These are phyloP conservation scores for Alosa sapidissima DNA, from an alignment of 2,797 vertebrate genomes.

Conservation along the genomic window DNA sequence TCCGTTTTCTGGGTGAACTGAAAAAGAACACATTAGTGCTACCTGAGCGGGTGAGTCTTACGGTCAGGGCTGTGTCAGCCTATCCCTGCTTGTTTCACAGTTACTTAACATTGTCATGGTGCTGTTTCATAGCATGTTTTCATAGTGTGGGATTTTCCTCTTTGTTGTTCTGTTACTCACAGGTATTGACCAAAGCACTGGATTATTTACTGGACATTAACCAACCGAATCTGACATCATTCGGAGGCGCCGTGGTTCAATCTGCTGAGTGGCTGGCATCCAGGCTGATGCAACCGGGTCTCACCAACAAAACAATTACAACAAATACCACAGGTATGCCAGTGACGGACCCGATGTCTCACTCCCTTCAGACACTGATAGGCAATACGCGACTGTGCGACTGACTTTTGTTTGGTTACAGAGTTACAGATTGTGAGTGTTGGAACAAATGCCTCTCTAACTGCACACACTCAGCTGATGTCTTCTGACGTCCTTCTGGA, in stretches of 20 bases:
- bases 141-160: not conserved
- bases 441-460: not conserved
- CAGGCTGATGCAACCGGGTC: not conserved
- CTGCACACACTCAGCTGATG: not conserved
- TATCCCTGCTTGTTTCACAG: not conserved
- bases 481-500: not conserved
- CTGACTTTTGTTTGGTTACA: not conserved
- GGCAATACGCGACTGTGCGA: not conserved
- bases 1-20: not conserved
- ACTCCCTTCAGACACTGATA: not conserved
- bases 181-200: not conserved
- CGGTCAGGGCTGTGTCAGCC: not conserved
- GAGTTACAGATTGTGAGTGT: not conserved
- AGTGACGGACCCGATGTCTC: not conserved
- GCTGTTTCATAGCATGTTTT: no score
- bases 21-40: not conserved
- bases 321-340: not conserved
- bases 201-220: not conserved
- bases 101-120: no score
- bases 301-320: not conserved
- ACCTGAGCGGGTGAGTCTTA: not conserved
- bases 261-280: not conserved
- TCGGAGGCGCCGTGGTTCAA: not conserved
- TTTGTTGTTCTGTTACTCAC: not conserved
- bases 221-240: not conserved